phyloP scores from a whole-genome alignment of 2,888 invertebrate genomes.

The Ligdia adustata region DNA sequence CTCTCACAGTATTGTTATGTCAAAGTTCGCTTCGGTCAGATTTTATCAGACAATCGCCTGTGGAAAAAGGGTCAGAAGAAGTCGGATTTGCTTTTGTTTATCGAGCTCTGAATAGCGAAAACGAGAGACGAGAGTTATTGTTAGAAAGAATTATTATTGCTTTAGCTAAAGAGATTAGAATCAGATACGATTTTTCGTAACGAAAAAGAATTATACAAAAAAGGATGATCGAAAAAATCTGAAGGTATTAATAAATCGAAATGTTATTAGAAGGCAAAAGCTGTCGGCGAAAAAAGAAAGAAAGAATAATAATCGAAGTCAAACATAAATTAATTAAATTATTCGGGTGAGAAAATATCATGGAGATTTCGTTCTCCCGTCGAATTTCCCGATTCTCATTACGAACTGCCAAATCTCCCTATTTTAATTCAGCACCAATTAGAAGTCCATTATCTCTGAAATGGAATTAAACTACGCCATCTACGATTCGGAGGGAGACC shows the following conservation, averaged over 20 bases:
- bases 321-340: slow-evolving; percentile 24
- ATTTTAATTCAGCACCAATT: slow-evolving; percentile 32
- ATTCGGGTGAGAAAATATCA: slow-evolving; percentile 16
- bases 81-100: slow-evolving; percentile 26
- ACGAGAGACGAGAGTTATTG: slow-evolving; percentile 9
- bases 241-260: slow-evolving; percentile 4
- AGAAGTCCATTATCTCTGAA: slow-evolving; percentile 34
- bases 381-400: slow-evolving; percentile 30
- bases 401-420: slow-evolving; percentile 34
- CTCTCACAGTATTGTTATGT: slow-evolving; percentile 32
- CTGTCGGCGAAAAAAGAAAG: not conserved
- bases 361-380: slow-evolving; percentile 14
- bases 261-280: slow-evolving; percentile 5
- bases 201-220: not conserved
- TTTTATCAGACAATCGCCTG: slow-evolving; percentile 35
- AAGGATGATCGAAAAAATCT: not conserved
- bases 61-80: slow-evolving; percentile 31
- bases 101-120: slow-evolving; percentile 17
- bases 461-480: slow-evolving; percentile 33
- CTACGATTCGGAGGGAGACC: slow-evolving; percentile 32
- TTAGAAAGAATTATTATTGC: slow-evolving; percentile 10
- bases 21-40: slow-evolving; percentile 35
- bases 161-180: slow-evolving; percentile 1
- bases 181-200: not conserved
- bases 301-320: slow-evolving; percentile 14